Evolutionary conservation across 1,140 invertebrate species (phyloP).

Genomic region (Phortica variegata): DNA sequence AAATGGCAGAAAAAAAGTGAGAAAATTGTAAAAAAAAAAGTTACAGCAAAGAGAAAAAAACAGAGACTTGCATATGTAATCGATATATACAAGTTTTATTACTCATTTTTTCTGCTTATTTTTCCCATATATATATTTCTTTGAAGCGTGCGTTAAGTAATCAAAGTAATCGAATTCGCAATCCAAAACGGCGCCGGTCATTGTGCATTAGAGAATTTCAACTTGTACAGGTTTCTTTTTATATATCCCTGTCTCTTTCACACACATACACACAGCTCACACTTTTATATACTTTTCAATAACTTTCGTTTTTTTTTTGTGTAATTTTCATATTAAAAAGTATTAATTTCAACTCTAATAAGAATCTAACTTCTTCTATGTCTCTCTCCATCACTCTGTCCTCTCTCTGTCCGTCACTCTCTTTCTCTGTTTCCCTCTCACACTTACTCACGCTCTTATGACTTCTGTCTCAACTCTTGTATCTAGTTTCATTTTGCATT

Average conservation of each 20-base stretch:
- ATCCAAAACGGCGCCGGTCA: no score
- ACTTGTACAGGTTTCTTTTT: slow-evolving; percentile 15
- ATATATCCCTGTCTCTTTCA: slow-evolving; percentile 14
- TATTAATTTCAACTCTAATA: no score
- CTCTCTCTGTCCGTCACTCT: neutral
- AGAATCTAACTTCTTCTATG: slow-evolving; percentile 7
- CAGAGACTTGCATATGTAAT: no score
- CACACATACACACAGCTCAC: slow-evolving; percentile 16
- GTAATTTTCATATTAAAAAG: slow-evolving; percentile 5
- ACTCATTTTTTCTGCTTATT: neutral
- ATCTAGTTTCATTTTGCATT: slow-evolving; percentile 56
- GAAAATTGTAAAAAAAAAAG: no score
- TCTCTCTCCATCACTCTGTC: slow-evolving; percentile 6
- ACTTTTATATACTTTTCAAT: slow-evolving; percentile 5
- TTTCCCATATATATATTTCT: neutral
- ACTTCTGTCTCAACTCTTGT: slow-evolving; percentile 51
- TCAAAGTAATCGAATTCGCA: no score
- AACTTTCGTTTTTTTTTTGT: slow-evolving; percentile 3
- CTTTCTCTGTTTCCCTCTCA: slow-evolving; percentile 12
- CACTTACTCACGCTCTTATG: slow-evolving; percentile 11
- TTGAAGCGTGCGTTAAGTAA: neutral
- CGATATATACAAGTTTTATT: slow-evolving; percentile 3
- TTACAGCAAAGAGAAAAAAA: no score
- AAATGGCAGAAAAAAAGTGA: no score
- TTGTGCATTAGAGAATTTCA: slow-evolving; percentile 35